These are phyloP conservation scores for Zapornia atra DNA, from an alignment of 2,113 vertebrate species.

Conservation along the genomic window DNA sequence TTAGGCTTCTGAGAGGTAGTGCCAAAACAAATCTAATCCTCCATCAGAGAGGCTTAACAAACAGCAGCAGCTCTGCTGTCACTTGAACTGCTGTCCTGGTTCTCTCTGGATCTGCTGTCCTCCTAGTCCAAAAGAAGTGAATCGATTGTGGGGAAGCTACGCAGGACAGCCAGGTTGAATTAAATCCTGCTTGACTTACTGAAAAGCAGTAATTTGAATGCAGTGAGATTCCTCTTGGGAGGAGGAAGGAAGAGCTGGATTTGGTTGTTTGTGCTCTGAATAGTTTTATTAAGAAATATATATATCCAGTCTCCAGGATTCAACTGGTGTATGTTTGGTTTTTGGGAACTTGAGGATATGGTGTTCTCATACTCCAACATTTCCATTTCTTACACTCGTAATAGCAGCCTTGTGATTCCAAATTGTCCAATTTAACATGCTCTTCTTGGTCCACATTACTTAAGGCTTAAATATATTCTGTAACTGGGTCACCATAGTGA, in stretches of 20 bases:
- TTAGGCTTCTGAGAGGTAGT: not conserved
- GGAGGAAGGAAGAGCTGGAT: not conserved
- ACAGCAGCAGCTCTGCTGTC: not conserved
- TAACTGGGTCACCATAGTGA: not conserved
- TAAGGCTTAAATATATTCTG: not conserved
- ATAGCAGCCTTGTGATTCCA: not conserved
- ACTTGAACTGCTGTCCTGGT: not conserved
- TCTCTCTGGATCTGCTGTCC: not conserved
- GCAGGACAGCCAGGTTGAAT: not conserved
- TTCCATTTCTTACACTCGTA: not conserved
- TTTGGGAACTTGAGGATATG: not conserved
- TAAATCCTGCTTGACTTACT: not conserved
- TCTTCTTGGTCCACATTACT: not conserved
- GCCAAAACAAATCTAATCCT: conserved; percentile 1
- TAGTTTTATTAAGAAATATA: not conserved
- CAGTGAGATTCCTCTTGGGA: not conserved
- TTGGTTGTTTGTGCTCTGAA: not conserved
- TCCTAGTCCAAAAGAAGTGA: not conserved
- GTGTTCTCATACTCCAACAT: not conserved
- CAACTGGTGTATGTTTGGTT: not conserved
- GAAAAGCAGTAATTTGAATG: not conserved
- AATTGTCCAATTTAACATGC: not conserved
- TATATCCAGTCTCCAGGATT: not conserved
- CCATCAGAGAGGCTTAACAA: not conserved
- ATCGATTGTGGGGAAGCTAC: not conserved